phyloP scores from a whole-genome alignment of 1,140 invertebrate species.

The Leptoteleia sp. region DNA sequence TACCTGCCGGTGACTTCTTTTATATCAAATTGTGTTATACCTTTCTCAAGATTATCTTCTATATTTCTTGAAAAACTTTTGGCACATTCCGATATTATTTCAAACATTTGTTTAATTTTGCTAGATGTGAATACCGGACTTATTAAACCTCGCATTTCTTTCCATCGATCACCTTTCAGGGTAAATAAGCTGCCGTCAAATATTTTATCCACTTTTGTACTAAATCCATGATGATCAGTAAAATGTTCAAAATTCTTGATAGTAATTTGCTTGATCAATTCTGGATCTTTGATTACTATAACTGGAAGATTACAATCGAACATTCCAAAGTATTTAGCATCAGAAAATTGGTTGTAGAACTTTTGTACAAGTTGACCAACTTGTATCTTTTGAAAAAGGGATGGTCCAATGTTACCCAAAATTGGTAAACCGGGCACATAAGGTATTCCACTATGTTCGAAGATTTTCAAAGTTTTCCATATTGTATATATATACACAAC shows the following conservation, averaged over 20 bases:
- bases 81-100: slow-evolving; percentile 67
- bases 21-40: too few species aligned
- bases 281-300: slow-evolving; percentile 83
- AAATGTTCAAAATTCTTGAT: slow-evolving; percentile 86
- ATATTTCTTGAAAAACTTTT: slow-evolving; percentile 22
- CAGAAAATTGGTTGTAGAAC: slow-evolving; percentile 25
- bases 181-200: slow-evolving; percentile 80
- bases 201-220: slow-evolving; percentile 79
- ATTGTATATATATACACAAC: slow-evolving; percentile 5
- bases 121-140: slow-evolving; percentile 77
- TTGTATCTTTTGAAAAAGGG: slow-evolving; percentile 24
- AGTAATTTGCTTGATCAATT: slow-evolving; percentile 83
- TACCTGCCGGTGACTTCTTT: slow-evolving; percentile 75
- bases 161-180: slow-evolving; percentile 80
- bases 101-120: slow-evolving; percentile 75
- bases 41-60: too few species aligned
- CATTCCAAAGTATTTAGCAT: slow-evolving; percentile 63
- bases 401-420: slow-evolving; percentile 42
- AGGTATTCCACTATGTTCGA: slow-evolving; percentile 26
- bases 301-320: slow-evolving; percentile 82
- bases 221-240: slow-evolving; percentile 80
- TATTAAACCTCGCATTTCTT: slow-evolving; percentile 74
- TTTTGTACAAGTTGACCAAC: slow-evolving; percentile 35
- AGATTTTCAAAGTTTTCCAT: slow-evolving; percentile 14
- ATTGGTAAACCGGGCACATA: slow-evolving; percentile 34